These are phyloP conservation scores for Drosophila rufa DNA, from an alignment of 1,140 invertebrate genomes.

Conservation along the genomic window DNA sequence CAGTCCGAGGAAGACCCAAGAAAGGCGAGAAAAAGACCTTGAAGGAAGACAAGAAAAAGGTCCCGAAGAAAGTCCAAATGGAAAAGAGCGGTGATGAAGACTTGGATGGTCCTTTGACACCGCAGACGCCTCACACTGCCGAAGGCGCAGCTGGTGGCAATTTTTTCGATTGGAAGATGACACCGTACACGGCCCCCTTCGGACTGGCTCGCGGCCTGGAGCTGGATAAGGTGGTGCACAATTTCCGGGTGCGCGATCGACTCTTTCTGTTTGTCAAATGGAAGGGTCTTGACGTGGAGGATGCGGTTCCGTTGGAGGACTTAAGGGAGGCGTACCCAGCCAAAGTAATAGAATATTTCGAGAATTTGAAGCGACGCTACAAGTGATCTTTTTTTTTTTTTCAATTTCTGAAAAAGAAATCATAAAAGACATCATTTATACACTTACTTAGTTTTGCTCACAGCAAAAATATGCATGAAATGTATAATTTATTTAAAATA, in stretches of 20 bases:
- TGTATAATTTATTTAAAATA: too few relatives aligned
- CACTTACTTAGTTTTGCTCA: too few relatives aligned
- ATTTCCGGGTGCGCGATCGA: not conserved
- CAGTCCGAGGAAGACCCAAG: not conserved
- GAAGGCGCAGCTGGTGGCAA: too few relatives aligned
- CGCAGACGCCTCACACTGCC: too few relatives aligned
- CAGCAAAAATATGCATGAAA: too few relatives aligned
- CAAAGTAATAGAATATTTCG: conserved; percentile 19
- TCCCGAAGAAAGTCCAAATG: too few relatives aligned
- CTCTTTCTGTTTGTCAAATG: conserved; percentile 27
- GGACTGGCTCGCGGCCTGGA: conserved; percentile 27
- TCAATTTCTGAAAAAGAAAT: too few relatives aligned
- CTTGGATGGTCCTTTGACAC: not conserved
- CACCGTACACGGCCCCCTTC: not conserved
- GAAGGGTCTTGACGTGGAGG: conserved; percentile 5
- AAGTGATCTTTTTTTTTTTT: too few relatives aligned
- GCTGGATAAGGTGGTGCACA: conserved; percentile 23
- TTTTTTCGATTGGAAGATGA: conserved; percentile 7
- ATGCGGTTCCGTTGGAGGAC: conserved; percentile 12
- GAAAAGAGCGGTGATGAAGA: not conserved
- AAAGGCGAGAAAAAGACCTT: too few relatives aligned
- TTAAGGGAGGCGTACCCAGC: conserved; percentile 9
- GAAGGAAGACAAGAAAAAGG: too few relatives aligned
- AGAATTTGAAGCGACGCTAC: conserved; percentile 2
- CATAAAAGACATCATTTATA: too few relatives aligned